phyloP scores from a whole-genome alignment of 2,888 invertebrate genomes.

The Pandemis heparana region DNA sequence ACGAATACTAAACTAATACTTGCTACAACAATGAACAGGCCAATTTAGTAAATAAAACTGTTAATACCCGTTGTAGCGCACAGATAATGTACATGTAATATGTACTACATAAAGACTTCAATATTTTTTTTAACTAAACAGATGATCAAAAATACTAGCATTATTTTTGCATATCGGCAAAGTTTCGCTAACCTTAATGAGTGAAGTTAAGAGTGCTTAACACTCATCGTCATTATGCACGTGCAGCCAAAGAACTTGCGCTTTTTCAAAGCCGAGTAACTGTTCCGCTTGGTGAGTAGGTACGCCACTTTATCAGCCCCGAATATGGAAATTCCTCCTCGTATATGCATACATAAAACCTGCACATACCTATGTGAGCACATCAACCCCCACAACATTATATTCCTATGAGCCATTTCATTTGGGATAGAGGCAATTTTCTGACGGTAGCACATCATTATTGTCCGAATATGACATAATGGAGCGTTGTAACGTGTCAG shows the following conservation, averaged over 20 bases:
- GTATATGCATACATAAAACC: conserved; percentile 30
- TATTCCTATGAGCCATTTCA: conserved; percentile 55
- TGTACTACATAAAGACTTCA: too few relatives aligned
- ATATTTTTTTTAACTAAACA: background rate
- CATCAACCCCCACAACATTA: conserved; percentile 48
- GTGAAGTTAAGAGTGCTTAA: conserved; percentile 12
- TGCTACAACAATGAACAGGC: background rate
- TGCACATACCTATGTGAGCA: conserved; percentile 48
- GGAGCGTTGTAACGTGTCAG: conserved; percentile 61
- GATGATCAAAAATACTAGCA: background rate
- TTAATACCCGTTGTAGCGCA: too few relatives aligned
- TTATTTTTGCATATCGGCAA: background rate
- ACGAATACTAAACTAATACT: background rate
- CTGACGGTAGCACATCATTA: conserved; percentile 63
- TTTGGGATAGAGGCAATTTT: conserved; percentile 65
- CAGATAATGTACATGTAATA: too few relatives aligned
- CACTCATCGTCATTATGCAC: conserved; percentile 18
- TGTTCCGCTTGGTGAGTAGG: conserved; percentile 21
- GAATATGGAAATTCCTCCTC: conserved; percentile 33
- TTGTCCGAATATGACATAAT: conserved; percentile 65
- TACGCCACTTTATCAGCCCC: conserved; percentile 30
- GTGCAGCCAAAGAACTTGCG: conserved; percentile 26
- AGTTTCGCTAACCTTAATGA: conserved; percentile 8
- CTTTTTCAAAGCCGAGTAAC: conserved; percentile 29
- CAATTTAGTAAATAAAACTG: background rate